Base-by-base conservation (phyloP, 2,113 vertebrate species). In the Sinosuthora webbiana region DNA sequence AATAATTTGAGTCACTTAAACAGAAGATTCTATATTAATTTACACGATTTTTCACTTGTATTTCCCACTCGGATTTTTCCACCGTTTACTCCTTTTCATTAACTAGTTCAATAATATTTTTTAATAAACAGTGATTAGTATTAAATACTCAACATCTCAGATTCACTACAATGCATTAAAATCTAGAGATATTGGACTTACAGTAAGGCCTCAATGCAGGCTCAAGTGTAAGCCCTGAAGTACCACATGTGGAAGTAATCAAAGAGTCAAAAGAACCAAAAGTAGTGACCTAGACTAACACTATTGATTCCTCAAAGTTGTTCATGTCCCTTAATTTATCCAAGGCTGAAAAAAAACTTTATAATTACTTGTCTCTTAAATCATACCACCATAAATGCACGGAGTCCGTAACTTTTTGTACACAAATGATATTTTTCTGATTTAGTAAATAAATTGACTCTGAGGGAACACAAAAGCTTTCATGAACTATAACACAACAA, bases 141-240 rank as follows among this genome's bases (percentile, higher is more conserved):
- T 81, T 56, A 94, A 92, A 68, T 39, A 41, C 15, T 84, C 35
- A 55, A 22, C 41, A 60, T 44, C 39, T 84, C 31, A 71, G 30
- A 87, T 37, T 11, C 24, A 56, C 11, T 49, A 49, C 55, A 88
- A 73, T 20, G 15, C 21, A 47, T 7, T 64, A 64, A 73, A 52
- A 85, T 62, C n/a, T 33, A 79, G 25, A 84, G 28, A 68, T 21
- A 59, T 0, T n/a, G 24, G 30, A 79, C 13, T 60, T 82, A 21
- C 0, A 0, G 28, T 28, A 79, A 69, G 37, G 53, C 21, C 52
- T 57, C 30, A 39, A 7, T 11, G 18, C 3, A 78, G 21, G 49
- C 49, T 60, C 30, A 71, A 76, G 63, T 10, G 13, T 27, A 67
- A 95, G 73, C 19, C 37, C 25, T 41, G 7, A 44, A 25, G 31